Evolutionary conservation across 2,888 invertebrate genomes (phyloP), one percentile per base, ranked within the genome.

Genomic region (Clistopyga incitator): DNA sequence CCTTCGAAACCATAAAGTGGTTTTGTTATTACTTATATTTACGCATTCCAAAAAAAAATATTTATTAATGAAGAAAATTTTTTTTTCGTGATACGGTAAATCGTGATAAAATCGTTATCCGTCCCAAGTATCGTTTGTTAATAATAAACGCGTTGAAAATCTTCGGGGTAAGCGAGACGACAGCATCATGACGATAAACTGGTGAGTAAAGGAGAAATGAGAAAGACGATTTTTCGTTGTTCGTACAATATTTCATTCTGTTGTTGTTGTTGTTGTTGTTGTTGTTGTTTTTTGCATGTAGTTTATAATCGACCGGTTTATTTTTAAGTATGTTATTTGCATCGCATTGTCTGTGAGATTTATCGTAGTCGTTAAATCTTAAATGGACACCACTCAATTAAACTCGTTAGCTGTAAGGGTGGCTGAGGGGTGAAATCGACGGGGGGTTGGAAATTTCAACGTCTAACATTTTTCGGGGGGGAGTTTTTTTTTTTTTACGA

Each of bases 71-170:
- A 15, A 59, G 15, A 61, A 52, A 70, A 59, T 0, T 34, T 18
- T 18, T 1, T 8, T 38, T 15, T 77, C 56, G 80, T 81, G 68
- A 84, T 82, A 72, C 42, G 54, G 42, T 45, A 45, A 34, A 29
- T 78, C 78, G 81, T 82, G 81, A 82, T 82, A 82, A 78, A 59
- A 82, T 78, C 71, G 77, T 78, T 77, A 74, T 81, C 84, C 84
- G 84, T 84, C 81, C 84, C 25, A 61, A 29, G 47, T 29, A 42
- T 34, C 23, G 78, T 72, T 80, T 42, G 23, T 45, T 76, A 52
- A 52, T 2, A 47, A 47, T 3, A 67, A 77, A 65, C 50, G 18
- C 67, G 42, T 61, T 79, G 47, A 72, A 15, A 77, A 67, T 59
- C 70, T 78, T 78, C 67, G 77, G 59, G 74, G 67, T 65, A 38